Percentiles rank a stretch among this genome's conserved stretches.
Conservation (phyloP, 1,140 invertebrate species). For the Varroa destructor region DNA sequence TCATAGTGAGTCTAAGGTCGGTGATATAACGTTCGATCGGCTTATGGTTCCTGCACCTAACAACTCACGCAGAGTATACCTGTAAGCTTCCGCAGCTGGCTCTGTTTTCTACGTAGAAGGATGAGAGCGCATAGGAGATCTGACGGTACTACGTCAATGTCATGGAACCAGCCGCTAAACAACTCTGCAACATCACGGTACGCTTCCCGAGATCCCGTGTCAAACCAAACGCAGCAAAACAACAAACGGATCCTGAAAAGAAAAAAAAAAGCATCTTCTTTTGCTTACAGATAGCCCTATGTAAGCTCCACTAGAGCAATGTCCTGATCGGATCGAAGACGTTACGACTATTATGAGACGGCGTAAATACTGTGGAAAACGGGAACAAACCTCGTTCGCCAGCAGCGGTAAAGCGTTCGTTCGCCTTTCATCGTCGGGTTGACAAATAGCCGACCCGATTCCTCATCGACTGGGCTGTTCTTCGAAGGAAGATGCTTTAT, state of each 20-base stretch:
- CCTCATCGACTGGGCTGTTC: slow-evolving; percentile 7
- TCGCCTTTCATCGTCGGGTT: slow-evolving; percentile 11
- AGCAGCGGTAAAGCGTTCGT: slow-evolving; percentile 9
- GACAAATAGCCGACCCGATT: slow-evolving; percentile 2
- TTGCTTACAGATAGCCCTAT: no score
- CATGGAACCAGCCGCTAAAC: slow-evolving; percentile 73
- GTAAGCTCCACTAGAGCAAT: no score
- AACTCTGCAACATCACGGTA: slow-evolving; percentile 60
- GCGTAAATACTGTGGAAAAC: no score
- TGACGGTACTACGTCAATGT: slow-evolving; percentile 30
- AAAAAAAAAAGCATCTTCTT: slow-evolving; percentile 30
- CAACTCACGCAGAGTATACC: background rate
- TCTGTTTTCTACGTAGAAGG: slow-evolving; percentile 14
- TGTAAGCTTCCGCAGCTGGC: slow-evolving; percentile 7
- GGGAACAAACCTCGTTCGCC: slow-evolving; percentile 12
- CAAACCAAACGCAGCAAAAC: slow-evolving; percentile 22
- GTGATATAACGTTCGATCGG: no score
- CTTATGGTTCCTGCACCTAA: no score
- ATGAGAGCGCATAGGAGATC: slow-evolving; percentile 16
- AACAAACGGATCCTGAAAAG: slow-evolving; percentile 50
- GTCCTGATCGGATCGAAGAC: no score
- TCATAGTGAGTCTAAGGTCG: no score
- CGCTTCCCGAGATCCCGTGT: slow-evolving; percentile 24
- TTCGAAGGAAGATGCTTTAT: slow-evolving; percentile 18
- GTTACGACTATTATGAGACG: no score